phyloP scores from a whole-genome alignment of 2,888 invertebrate species.

The Abrostola tripartita region DNA sequence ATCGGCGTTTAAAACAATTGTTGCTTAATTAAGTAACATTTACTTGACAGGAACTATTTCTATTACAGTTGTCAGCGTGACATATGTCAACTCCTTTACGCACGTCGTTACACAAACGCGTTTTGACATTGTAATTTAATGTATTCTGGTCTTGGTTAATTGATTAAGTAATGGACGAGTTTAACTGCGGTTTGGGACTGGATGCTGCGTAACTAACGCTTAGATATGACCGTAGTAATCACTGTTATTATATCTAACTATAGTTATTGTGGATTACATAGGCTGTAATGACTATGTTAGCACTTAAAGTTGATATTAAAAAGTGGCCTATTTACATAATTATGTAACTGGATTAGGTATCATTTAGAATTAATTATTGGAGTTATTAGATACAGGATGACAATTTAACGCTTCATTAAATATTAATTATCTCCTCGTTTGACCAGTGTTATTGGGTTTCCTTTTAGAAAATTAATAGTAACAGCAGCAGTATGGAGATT shows the following conservation, averaged over 20 bases:
- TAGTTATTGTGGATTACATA: slow-evolving; percentile 12
- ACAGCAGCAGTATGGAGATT: too few species aligned
- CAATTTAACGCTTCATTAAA: too few species aligned
- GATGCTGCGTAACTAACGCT: slow-evolving; percentile 50
- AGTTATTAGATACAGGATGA: too few species aligned
- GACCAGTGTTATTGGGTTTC: too few species aligned
- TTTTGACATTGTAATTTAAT: slow-evolving; percentile 61
- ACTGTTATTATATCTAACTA: slow-evolving; percentile 35
- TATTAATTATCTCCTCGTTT: too few species aligned
- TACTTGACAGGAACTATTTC: slow-evolving; percentile 32
- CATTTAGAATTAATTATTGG: not conserved
- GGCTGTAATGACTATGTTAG: not conserved
- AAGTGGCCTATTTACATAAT: not conserved
- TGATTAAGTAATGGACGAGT: slow-evolving; percentile 62
- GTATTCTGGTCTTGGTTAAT: slow-evolving; percentile 62
- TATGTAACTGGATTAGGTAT: not conserved
- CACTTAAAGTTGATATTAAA: not conserved
- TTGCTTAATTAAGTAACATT: slow-evolving; percentile 25
- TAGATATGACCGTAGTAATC: slow-evolving; percentile 41
- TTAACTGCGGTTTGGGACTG: slow-evolving; percentile 42
- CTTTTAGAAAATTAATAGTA: too few species aligned
- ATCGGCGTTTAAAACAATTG: slow-evolving; percentile 46
- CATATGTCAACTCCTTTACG: slow-evolving; percentile 52
- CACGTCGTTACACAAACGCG: slow-evolving; percentile 48
- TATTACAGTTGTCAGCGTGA: slow-evolving; percentile 51